Base-by-base conservation (phyloP, 2,113 vertebrate species). In the Urocitellus parryii region DNA sequence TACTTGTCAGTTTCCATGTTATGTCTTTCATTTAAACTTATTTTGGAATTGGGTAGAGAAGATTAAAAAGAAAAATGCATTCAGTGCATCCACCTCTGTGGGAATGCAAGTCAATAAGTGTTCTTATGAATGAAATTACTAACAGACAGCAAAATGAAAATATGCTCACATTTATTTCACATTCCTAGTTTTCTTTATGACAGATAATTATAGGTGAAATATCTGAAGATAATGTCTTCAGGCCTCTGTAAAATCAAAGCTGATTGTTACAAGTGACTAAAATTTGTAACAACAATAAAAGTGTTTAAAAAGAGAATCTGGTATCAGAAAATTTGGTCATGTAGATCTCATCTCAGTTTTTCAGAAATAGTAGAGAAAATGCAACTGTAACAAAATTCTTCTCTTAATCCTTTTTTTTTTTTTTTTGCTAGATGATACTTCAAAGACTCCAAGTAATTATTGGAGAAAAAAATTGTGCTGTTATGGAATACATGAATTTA, bases 111-210 rank as follows among this genome's bases (percentile, higher is more conserved):
- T 74, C 48, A 86, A 24, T 87, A 79, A 81, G 24, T 29, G 42
- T 27, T 61, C 14, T 37, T 82, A 67, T 24, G 18, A 45, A 34
- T 94, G 51, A 77, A 94, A 87, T 58, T 83, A 20, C 20, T 84
- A 94, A 84, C 16, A 92, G 94, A 84, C 2, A 87, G 63, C 24
- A 87, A 95, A 96, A 34, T 13, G 53, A 96, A 87, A 73, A 45
- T 51, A 48, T 37, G 48, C 17, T 80, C 27, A 48, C 3, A 32
- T 3, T 82, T 78, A 89, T n/a, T 77, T 76, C 42, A 94, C 1
- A 67, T 14, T 76, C 10, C 70, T 70, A 6, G 1, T 78, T 91
- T 86, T 39, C 48, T 72, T 37, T 8, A 20, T 0, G n/a, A 22
- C 67, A 90, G 63, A 42, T 37, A 74, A 58, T 24, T 51, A 9